Evolutionary conservation across 37 sponge, comb jelly and placozoan genomes (phyloP).

Genomic region (Geodia barretti): DNA sequence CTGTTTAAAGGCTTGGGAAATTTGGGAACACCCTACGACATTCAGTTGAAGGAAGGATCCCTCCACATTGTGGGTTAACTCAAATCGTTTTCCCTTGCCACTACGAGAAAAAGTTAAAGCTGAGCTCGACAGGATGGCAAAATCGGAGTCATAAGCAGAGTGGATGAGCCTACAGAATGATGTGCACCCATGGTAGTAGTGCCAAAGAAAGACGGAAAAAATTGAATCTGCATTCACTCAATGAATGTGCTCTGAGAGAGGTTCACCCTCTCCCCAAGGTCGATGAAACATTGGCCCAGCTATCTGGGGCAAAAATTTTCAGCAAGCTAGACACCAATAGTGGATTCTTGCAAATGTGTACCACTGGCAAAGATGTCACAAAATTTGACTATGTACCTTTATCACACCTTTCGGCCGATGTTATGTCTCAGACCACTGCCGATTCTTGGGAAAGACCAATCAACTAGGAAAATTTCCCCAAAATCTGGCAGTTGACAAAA

Average conservation of each 20-base stretch:
- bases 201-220: slow-evolving; percentile 1
- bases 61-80: not conserved
- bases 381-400: not conserved
- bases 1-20: not conserved
- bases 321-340: slow-evolving; percentile 18
- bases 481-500: slow-evolving; percentile 9
- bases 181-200: slow-evolving; percentile 41
- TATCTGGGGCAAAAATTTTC: not conserved
- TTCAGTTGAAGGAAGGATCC: not conserved
- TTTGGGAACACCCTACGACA: not conserved
- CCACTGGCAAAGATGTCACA: not conserved
- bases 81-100: slow-evolving; percentile 19
- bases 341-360: slow-evolving; percentile 31
- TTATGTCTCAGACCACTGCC: slow-evolving; percentile 3
- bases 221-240: not conserved
- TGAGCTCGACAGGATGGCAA: slow-evolving; percentile 18
- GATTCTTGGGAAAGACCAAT: slow-evolving; percentile 42
- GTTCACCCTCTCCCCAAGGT: not conserved
- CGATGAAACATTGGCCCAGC: slow-evolving; percentile 12
- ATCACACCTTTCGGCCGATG: slow-evolving; percentile 23
- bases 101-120: slow-evolving; percentile 6
- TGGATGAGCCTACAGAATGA: slow-evolving; percentile 21
- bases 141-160: slow-evolving; percentile 13
- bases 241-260: not conserved
- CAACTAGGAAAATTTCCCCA: slow-evolving; percentile 37